Conservation (phyloP, 2,113 vertebrate species). For the Plotosus lineatus region DNA sequence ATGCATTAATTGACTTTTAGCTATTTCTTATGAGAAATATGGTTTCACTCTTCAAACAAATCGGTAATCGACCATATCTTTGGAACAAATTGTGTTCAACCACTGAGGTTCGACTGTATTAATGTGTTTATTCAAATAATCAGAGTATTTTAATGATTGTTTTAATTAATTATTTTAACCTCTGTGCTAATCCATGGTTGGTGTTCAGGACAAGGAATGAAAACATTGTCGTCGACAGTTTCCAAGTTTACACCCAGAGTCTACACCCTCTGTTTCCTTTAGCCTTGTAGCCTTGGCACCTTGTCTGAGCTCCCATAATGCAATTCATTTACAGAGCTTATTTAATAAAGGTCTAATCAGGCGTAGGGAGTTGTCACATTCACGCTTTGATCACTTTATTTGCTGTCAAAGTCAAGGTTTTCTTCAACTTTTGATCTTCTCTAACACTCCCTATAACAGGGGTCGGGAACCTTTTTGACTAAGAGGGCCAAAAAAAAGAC, state of each 20-base stretch:
- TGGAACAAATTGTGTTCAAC: no score
- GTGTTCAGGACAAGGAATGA: conserved; percentile 34
- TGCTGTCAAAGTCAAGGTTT: conserved; percentile 13
- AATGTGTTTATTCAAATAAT: no score
- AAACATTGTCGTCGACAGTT: conserved; percentile 37
- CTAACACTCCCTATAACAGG: conserved; percentile 24
- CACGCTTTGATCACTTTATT: conserved; percentile 44
- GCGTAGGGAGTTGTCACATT: background rate
- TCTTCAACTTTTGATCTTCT: background rate
- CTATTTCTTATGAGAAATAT: no score
- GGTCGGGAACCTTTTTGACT: no score
- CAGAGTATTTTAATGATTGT: no score
- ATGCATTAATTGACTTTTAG: no score
- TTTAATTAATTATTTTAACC: no score
- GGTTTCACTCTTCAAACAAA: no score
- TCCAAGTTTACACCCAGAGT: conserved; percentile 34
- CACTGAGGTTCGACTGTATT: no score
- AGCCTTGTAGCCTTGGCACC: background rate
- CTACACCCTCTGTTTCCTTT: background rate
- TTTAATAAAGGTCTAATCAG: conserved; percentile 15
- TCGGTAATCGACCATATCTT: no score
- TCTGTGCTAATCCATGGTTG: conserved; percentile 8
- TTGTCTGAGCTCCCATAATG: conserved; percentile 7
- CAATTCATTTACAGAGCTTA: background rate
- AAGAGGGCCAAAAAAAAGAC: no score